Evolutionary conservation across 2,888 invertebrate genomes (phyloP).

Genomic region (Anorthoa munda): DNA sequence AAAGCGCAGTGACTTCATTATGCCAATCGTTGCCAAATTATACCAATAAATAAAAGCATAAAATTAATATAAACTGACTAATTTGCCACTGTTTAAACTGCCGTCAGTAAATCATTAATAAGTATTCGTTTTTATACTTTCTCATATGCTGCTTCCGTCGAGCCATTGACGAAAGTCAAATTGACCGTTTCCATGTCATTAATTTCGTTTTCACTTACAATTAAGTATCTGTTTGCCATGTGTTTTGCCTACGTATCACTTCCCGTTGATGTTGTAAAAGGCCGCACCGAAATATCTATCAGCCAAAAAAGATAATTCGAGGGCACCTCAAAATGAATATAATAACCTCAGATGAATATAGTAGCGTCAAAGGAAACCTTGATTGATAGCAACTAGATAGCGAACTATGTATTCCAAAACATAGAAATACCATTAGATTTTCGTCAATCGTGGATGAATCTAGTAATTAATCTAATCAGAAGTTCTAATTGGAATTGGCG

Average conservation of each 20-base stretch:
- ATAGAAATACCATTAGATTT: slow-evolving; percentile 2
- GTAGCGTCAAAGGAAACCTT: neutral
- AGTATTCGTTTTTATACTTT: slow-evolving; percentile 54
- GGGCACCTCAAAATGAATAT: neutral
- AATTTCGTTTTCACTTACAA: slow-evolving; percentile 52
- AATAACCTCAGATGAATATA: no score
- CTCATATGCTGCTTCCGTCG: slow-evolving; percentile 58
- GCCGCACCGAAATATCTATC: neutral
- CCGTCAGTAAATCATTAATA: slow-evolving; percentile 53
- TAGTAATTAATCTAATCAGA: slow-evolving; percentile 39
- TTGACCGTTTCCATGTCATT: slow-evolving; percentile 45
- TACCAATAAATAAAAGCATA: slow-evolving; percentile 34
- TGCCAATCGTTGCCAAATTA: slow-evolving; percentile 52
- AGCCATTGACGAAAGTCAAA: slow-evolving; percentile 54
- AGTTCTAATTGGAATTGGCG: slow-evolving; percentile 28
- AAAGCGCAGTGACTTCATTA: slow-evolving; percentile 44
- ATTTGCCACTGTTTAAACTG: slow-evolving; percentile 41
- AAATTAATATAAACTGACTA: slow-evolving; percentile 36
- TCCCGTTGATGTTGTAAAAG: slow-evolving; percentile 18
- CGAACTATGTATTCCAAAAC: slow-evolving; percentile 1
- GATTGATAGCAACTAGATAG: slow-evolving; percentile 3
- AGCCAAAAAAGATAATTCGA: neutral
- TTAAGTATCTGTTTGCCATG: slow-evolving; percentile 26
- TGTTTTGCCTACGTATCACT: slow-evolving; percentile 24
- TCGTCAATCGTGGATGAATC: slow-evolving; percentile 25